Evolutionary conservation across 1,140 invertebrate species (phyloP).

Genomic region (Penaeus indicus): DNA sequence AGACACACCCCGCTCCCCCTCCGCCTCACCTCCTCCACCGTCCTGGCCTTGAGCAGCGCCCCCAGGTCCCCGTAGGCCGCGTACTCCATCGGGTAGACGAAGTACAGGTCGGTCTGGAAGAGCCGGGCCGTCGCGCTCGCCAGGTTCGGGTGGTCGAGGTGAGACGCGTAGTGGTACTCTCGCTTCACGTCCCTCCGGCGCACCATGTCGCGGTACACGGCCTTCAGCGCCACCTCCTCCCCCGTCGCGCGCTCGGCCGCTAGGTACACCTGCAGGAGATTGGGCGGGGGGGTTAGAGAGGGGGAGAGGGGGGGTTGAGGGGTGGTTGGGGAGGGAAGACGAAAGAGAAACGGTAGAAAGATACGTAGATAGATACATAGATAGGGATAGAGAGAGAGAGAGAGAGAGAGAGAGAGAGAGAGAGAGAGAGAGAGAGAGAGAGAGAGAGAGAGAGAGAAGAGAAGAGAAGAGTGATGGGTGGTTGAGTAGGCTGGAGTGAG

Average conservation of each 20-base stretch:
- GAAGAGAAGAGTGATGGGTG: too few species aligned
- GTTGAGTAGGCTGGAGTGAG: too few species aligned
- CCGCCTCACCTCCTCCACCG: slow-evolving; percentile 44
- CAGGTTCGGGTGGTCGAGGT: slow-evolving; percentile 49
- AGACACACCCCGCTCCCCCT: too few species aligned
- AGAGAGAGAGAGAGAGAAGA: too few species aligned
- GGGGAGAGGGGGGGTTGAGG: too few species aligned
- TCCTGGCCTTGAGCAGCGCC: slow-evolving; percentile 28
- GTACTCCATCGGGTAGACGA: slow-evolving; percentile 54
- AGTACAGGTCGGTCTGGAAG: slow-evolving; percentile 57
- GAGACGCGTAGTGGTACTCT: slow-evolving; percentile 55
- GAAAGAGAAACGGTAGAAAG: too few species aligned
- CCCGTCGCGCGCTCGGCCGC: slow-evolving; percentile 47
- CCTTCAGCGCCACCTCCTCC: slow-evolving; percentile 49
- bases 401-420: accelerated
- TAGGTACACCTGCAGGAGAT: slow-evolving; percentile 34
- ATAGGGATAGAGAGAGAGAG: too few species aligned
- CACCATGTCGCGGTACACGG: slow-evolving; percentile 49
- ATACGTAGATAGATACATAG: too few species aligned
- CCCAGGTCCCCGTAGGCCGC: slow-evolving; percentile 47
- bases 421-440: accelerated
- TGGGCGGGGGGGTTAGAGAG: neutral
- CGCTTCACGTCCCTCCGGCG: slow-evolving; percentile 45
- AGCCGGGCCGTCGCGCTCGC: slow-evolving; percentile 32
- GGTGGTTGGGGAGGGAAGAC: neutral